Evolutionary conservation across 2,113 vertebrate species (phyloP), one percentile per base, ranked within the genome.

Genomic region (Vireo altiloquus): DNA sequence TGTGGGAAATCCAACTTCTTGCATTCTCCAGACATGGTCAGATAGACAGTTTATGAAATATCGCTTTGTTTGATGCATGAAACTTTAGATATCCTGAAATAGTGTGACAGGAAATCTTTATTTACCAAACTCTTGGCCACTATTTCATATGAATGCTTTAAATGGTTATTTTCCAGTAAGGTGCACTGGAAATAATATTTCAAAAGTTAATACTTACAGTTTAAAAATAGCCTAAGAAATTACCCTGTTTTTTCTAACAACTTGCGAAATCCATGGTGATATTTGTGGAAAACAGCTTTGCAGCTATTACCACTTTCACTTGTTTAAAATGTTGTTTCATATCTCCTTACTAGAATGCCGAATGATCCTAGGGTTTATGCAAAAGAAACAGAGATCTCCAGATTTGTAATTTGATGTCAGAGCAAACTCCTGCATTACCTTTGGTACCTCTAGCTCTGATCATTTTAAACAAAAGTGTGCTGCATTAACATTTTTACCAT

Each of bases 1-100:
- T 94, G 71, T 92, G 92, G 87, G 83, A 96, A 96, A 84, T 40
- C 21, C 30, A 91, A 37, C 24, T 52, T 71, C 56, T 54, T 54
- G 10, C 20, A 10, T 54, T 89, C 56, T 87, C 69, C 60, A 90
- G 72, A 68, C 57, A 40, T 64, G 27, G 15, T 56, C 28, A 64
- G 49, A 91, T 81, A 78, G 82, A 49, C 56, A 74, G 33, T 37
- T 87, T 79, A 53, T 89, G 83, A 94, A 95, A 94, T 90, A 94
- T 57, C 2, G 0, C 19, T 84, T 83, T 78, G 7, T 87, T 97
- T 91, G 60, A 79, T 71, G 78, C 28, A 46, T 81, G 22, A 10
- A 4, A 66, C 46, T 89, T 86, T 21, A 70, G 37, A 84, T 75
- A 57, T 89, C 61, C 81, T 69, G 37, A 71, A 92, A 89, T 94